Percentiles rank a stretch among this genome's conserved stretches.
phyloP scores from a whole-genome alignment of 2,797 vertebrate genomes.

The Oreochromis mossambicus region DNA sequence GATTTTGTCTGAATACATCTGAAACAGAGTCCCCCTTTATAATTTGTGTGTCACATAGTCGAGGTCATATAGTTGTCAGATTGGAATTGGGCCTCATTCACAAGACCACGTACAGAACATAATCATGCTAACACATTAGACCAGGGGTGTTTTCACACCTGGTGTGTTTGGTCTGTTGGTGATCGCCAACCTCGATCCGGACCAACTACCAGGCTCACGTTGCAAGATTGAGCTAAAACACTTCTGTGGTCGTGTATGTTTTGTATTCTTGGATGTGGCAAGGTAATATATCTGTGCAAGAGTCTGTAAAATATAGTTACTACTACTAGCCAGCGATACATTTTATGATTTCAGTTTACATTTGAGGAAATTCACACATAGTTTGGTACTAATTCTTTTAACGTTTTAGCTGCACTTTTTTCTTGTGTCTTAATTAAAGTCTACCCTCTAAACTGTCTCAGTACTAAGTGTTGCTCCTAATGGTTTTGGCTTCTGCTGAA shows the following conservation, averaged over 20 bases:
- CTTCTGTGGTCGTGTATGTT: neutral
- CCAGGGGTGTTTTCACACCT: neutral
- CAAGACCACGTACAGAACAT: neutral
- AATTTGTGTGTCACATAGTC: neutral
- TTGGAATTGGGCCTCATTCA: neutral
- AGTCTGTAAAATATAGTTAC: neutral
- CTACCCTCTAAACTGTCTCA: neutral
- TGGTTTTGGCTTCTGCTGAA: neutral
- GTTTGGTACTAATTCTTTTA: neutral
- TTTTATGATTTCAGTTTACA: neutral
- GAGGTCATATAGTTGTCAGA: neutral
- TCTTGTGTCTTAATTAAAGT: neutral
- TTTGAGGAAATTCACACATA: neutral
- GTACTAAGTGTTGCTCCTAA: neutral
- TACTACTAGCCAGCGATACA: neutral
- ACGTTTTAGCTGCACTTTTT: neutral
- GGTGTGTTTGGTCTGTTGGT: neutral
- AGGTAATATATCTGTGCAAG: neutral
- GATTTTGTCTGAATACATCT: neutral
- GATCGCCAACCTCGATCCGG: neutral
- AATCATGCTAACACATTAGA: neutral
- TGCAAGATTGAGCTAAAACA: neutral
- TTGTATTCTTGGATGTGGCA: neutral
- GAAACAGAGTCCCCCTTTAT: neutral
- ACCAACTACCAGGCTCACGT: neutral